Conservation (phyloP, 2,113 vertebrate genomes). For the Mungos mungo region DNA sequence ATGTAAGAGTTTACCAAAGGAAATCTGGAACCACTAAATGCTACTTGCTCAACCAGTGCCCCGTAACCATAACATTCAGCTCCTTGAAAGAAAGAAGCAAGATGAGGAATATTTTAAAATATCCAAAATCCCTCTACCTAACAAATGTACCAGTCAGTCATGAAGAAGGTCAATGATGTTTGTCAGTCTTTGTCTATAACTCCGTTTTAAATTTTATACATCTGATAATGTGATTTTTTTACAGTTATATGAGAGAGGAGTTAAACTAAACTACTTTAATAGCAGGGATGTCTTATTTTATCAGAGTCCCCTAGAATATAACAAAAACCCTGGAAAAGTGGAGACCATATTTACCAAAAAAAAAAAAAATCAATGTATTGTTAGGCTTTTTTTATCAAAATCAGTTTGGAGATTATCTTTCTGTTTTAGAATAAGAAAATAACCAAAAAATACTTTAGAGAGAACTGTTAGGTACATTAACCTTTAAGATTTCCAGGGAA, state of each 20-base stretch:
- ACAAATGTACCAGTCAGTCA: not conserved
- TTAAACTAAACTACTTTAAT: not conserved
- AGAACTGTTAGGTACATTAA: not conserved
- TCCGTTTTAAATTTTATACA: slow-evolving; percentile 17
- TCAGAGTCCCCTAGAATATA: not conserved
- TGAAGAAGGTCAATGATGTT: not conserved
- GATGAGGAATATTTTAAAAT: slow-evolving; percentile 43
- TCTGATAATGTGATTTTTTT: not conserved
- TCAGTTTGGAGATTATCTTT: not conserved
- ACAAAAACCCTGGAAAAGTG: not conserved
- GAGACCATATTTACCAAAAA: not conserved
- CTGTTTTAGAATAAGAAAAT: slow-evolving; percentile 15
- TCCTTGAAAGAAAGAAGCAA: slow-evolving; percentile 42
- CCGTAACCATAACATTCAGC: slow-evolving; percentile 60
- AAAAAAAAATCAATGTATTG: not conserved
- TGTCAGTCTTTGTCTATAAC: not conserved
- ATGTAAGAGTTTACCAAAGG: slow-evolving; percentile 71
- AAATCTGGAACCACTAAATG: slow-evolving; percentile 77
- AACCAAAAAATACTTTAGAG: not conserved
- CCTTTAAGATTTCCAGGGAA: not conserved
- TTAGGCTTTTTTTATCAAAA: slow-evolving; percentile 38
- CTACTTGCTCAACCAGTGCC: slow-evolving; percentile 63
- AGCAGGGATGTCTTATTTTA: slow-evolving; percentile 4
- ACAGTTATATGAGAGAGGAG: not conserved
- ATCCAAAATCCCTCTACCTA: not conserved